These are phyloP conservation scores for Chrysopa pallens DNA, from an alignment of 1,140 invertebrate genomes.

Conservation along the genomic window DNA sequence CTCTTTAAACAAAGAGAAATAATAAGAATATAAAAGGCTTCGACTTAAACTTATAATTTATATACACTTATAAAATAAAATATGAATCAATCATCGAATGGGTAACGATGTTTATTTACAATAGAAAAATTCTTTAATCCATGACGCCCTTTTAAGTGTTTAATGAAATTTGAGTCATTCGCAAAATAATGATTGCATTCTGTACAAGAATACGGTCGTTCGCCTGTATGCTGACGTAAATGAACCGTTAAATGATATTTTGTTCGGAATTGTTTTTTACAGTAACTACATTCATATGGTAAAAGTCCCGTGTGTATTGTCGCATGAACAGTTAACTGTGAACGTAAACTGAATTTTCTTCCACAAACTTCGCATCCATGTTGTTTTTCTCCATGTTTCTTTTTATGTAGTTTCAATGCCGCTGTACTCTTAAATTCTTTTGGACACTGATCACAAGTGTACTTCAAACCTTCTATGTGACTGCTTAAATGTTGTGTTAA, in stretches of 20 bases:
- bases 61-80: no score
- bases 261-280: constrained; percentile 12
- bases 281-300: constrained; percentile 12
- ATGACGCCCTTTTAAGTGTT: no score
- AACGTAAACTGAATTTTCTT: constrained; percentile 3
- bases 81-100: no score
- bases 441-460: constrained; percentile 32
- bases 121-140: no score
- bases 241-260: constrained; percentile 12
- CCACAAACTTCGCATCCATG: constrained; percentile 12
- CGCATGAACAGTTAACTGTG: constrained; percentile 12
- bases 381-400: constrained; percentile 10
- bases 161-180: no score
- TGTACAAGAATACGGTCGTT: constrained; percentile 9
- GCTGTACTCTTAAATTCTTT: constrained; percentile 19
- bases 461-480: constrained; percentile 47
- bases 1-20: no score
- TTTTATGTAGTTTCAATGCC: constrained; percentile 12
- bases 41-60: no score
- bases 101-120: no score
- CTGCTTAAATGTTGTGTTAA: constrained; percentile 53
- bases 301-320: constrained; percentile 10
- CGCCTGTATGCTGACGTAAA: constrained; percentile 11
- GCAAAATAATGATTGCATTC: constrained; percentile 2
- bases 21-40: no score